Percentiles rank a stretch among this genome's conserved stretches.
Conservation (phyloP, 2,888 invertebrate species). For the Polia nebulosa region DNA sequence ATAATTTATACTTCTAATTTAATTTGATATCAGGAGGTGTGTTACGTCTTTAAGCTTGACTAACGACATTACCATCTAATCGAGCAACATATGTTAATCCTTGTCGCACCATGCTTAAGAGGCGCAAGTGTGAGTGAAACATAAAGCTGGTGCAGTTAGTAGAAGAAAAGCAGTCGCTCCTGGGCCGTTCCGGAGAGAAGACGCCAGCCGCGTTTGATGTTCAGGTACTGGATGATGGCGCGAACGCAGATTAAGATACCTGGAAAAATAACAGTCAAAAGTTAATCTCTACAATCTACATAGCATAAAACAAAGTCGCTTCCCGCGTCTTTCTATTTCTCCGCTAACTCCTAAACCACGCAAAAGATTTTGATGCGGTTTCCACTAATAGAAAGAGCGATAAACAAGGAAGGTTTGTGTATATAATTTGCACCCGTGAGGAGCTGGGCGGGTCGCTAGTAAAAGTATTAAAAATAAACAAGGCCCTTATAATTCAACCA, state of each 20-base stretch:
- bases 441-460: too few species aligned
- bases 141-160: conserved; percentile 86
- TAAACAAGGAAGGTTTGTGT: too few species aligned
- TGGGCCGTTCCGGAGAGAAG: conserved; percentile 96
- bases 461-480: too few species aligned
- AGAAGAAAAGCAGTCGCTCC: conserved; percentile 96
- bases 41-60: conserved; percentile 37
- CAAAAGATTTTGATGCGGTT: too few species aligned
- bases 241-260: conserved; percentile 96
- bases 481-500: too few species aligned
- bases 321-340: too few species aligned
- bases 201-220: conserved; percentile 97
- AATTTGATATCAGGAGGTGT: conserved; percentile 34
- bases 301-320: too few species aligned
- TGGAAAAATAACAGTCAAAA: conserved; percentile 79
- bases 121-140: conserved; percentile 71
- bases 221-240: conserved; percentile 96
- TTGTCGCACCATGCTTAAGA: conserved; percentile 68
- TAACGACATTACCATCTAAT: conserved; percentile 59
- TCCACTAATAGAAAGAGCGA: too few species aligned
- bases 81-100: conserved; percentile 69
- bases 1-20: conserved; percentile 21
- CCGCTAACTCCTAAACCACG: too few species aligned
- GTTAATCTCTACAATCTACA: too few species aligned
- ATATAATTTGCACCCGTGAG: too few species aligned